These are phyloP conservation scores for Centropyge bicolor DNA, from an alignment of 2,797 vertebrate genomes.

Conservation along the genomic window DNA sequence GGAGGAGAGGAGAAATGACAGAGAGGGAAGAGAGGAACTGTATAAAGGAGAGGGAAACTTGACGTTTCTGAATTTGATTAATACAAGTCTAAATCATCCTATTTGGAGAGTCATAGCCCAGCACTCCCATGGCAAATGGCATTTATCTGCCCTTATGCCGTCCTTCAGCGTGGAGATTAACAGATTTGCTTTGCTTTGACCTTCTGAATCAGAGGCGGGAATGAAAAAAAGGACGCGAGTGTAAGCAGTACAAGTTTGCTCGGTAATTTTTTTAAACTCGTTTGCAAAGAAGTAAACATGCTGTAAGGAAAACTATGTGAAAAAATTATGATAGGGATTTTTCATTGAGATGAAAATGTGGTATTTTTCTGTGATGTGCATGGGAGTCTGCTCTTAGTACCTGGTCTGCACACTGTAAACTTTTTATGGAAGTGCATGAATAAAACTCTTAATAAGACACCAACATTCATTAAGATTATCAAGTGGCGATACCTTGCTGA, in stretches of 20 bases:
- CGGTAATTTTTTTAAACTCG: slow-evolving; percentile 28
- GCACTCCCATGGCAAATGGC: slow-evolving; percentile 67
- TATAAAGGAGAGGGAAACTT: slow-evolving; percentile 54
- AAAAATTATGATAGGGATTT: slow-evolving; percentile 26
- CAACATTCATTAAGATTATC: neutral
- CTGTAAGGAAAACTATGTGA: slow-evolving; percentile 35
- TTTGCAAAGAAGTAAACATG: slow-evolving; percentile 45
- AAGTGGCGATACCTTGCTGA: neutral
- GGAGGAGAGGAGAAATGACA: slow-evolving; percentile 34
- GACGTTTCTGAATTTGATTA: slow-evolving; percentile 77
- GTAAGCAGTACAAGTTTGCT: slow-evolving; percentile 43
- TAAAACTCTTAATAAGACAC: neutral
- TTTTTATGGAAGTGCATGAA: neutral
- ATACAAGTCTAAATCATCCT: slow-evolving; percentile 76
- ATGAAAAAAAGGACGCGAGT: slow-evolving; percentile 25
- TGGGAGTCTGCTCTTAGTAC: neutral
- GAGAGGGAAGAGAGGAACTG: slow-evolving; percentile 26
- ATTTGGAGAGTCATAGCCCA: slow-evolving; percentile 69
- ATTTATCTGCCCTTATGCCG: slow-evolving; percentile 78
- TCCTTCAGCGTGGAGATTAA: slow-evolving; percentile 74
- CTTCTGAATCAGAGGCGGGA: slow-evolving; percentile 54
- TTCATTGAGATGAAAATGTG: slow-evolving; percentile 38
- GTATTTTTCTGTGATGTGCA: slow-evolving; percentile 16
- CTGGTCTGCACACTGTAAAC: neutral
- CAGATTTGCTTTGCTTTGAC: slow-evolving; percentile 68